Conservation (phyloP, 2,888 invertebrate genomes). For the Aphidius colemani region DNA sequence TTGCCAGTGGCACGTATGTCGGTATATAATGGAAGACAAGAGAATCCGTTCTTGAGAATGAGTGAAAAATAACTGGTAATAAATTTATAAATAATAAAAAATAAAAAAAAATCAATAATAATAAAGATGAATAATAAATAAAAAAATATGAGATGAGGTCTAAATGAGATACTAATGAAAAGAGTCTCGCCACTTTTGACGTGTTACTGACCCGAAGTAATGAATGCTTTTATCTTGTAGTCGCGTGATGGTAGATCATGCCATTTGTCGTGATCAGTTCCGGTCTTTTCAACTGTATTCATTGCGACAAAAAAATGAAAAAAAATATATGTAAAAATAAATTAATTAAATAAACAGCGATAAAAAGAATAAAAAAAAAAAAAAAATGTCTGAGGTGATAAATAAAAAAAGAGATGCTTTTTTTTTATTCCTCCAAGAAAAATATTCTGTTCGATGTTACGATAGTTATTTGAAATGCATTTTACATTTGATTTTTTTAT, state of each 20-base stretch:
- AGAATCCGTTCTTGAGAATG: background rate
- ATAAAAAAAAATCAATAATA: background rate
- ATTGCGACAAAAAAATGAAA: background rate
- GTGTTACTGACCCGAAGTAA: slow-evolving; percentile 20
- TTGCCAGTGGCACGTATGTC: slow-evolving; percentile 23
- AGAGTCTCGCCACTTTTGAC: background rate
- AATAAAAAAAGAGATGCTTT: background rate
- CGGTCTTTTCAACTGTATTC: slow-evolving; percentile 32
- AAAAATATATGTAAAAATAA: background rate
- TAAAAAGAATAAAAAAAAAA: no score
- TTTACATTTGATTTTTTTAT: background rate
- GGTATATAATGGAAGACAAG: slow-evolving; percentile 16
- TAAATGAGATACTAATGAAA: no score
- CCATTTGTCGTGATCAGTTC: slow-evolving; percentile 42
- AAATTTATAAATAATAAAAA: no score
- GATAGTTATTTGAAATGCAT: slow-evolving; percentile 4
- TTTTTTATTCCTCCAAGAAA: background rate
- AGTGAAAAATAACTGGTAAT: background rate
- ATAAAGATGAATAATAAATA: no score
- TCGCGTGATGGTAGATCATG: slow-evolving; percentile 26
- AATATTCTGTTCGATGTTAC: background rate
- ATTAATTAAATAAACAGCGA: no score
- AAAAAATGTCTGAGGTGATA: no score
- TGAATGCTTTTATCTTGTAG: slow-evolving; percentile 4
- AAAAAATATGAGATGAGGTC: no score